Evolutionary conservation across 2,113 vertebrate species (phyloP), one percentile per base, ranked within the genome.

Genomic region (Eurypyga helias): DNA sequence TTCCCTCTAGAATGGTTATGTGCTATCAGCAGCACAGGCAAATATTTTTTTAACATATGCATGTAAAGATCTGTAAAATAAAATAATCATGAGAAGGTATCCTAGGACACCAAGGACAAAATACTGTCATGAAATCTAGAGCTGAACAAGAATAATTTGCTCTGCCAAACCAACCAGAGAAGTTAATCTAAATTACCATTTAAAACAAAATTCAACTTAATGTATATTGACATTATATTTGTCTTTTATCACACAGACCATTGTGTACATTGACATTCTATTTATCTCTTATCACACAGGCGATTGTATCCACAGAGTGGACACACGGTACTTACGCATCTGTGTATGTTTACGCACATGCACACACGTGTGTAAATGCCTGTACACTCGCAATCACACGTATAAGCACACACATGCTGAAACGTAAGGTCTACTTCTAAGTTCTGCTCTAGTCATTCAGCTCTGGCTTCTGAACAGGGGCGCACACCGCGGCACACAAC

Each of bases 31-130:
- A 82, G 18, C n/a, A 64, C 24, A 84, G 43, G 23, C 26, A 82
- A 70, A 2, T 52, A 4, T 55, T 41, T 65, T 76, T 78, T 69
- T 5, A 62, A 72, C 17, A 58, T 9, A 48, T 65, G 60, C 6
- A 46, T 17, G 17, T 28, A 45, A 90, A 45, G 24, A 46, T 83
- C 13, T 62, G 87, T 41, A 77, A 79, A 87, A 78, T 64, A 43
- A 93, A 90, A 84, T 38, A 66, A 62, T 69, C 17, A n/a, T 66
- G 36, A n/a, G n/a, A 69, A 93, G 34, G n/a, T 80, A 86, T 64
- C 62, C 36, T 69, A 80, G 23, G 28, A 71, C 45, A 65, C 34
- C 31, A 49, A 85, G 67, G 66, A 70, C 28, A 87, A 94, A 87
- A 77, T 69, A 58, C 7, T 41, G 31, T 52, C 51, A 65, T 48